Base-by-base conservation (phyloP, 64 coral and sea anemone genomes). In the Hydrozoanthus tunicans region DNA sequence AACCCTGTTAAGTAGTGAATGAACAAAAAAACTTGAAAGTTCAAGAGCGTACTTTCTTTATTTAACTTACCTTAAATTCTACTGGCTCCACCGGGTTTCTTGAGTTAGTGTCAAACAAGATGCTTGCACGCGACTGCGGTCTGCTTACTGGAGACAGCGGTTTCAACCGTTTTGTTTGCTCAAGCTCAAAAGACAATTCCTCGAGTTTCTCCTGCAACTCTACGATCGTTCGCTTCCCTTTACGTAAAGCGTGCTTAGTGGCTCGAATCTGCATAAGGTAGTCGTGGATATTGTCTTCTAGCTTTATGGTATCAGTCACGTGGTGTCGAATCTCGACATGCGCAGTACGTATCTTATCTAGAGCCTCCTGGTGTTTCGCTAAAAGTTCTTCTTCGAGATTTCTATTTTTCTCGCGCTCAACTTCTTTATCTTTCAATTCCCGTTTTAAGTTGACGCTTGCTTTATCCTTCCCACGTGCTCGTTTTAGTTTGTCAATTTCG, bases 311-410 rank as follows among this genome's bases (percentile, higher is more conserved):
- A 1, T 94, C 92, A 52, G 93, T 85, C 4, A 93, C 86, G 13
- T 71, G 72, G 65, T 97, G 95, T 6, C 95, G 93, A 53, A 97
- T 97, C 24, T 97, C 95, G 1, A 97, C 92, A 62, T 97, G 95
- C 15, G 83, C 75, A 7, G 92, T 93, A 73, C 95, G 84, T 51
- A 97, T 94, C 8, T 69, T 9, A 32, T 97, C 92, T 74, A 97
- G 73, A 7, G 82, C 64, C 15, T 91, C 86, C 82, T 97, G 95
- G 26, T 91, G 78, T 76, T 92, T 97, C 14, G 83, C 68, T 63
- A 92, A 77, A 57, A 97, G 89, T 53, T 85, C 92, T 3, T 97
- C 95, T 80, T 97, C 95, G 5, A 54, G 70, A 17, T 83, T 92
- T 58, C 92, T 97, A 17, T 72, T 62, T 10, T 91, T 89, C 86